Evolutionary conservation across 2,797 vertebrate species (phyloP).

Genomic region (Esox masquinongy): DNA sequence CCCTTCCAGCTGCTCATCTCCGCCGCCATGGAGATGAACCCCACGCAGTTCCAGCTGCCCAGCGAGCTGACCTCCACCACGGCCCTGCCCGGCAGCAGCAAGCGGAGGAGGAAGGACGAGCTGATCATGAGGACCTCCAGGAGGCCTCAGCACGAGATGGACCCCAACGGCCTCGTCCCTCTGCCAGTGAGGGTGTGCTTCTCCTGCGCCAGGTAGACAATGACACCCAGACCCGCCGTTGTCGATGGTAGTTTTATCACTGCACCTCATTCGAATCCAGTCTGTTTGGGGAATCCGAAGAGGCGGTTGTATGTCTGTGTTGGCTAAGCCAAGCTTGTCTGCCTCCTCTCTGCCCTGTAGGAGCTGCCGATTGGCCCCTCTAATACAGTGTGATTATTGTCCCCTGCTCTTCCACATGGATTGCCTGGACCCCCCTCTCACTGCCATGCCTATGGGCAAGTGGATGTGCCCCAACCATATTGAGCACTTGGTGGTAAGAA

Average conservation of each 20-base stretch:
- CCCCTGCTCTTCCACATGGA: constrained; percentile 99
- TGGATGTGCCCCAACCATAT: constrained; percentile 99
- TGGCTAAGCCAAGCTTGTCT: not conserved
- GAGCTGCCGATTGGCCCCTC: constrained; percentile 95
- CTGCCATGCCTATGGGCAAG: constrained; percentile 93
- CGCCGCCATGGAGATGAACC: constrained; percentile 96
- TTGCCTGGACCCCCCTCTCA: constrained; percentile 96
- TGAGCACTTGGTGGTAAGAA: constrained; percentile 91
- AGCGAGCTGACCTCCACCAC: constrained; percentile 97
- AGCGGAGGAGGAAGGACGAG: constrained; percentile 94
- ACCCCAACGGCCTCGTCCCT: constrained; percentile 92
- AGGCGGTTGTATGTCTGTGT: not conserved
- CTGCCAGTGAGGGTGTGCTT: constrained; percentile 96
- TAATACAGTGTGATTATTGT: constrained; percentile 98
- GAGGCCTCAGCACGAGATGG: constrained; percentile 93
- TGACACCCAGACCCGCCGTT: not conserved
- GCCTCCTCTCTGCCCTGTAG: constrained; percentile 53
- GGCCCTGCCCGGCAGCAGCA: constrained; percentile 97
- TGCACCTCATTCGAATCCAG: not conserved
- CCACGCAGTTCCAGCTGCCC: constrained; percentile 96
- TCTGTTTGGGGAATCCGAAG: not conserved
- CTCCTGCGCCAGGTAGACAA: constrained; percentile 89
- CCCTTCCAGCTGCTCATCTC: constrained; percentile 97
- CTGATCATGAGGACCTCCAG: constrained; percentile 90
- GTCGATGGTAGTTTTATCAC: not conserved